These are phyloP conservation scores for Toxotes lorentzi DNA, from an alignment of 2,797 vertebrate species.

Conservation along the genomic window DNA sequence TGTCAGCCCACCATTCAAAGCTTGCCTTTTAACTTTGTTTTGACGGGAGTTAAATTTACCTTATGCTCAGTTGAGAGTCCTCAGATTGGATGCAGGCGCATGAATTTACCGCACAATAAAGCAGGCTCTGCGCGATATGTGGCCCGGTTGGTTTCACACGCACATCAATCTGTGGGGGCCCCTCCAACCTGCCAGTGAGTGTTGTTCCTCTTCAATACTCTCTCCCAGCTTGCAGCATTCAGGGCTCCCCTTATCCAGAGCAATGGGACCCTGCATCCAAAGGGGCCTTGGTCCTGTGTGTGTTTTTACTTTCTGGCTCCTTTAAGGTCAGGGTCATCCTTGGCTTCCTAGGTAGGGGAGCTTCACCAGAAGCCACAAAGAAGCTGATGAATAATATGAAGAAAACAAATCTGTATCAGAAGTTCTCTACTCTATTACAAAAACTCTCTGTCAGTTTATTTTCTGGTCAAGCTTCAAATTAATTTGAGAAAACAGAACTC, in stretches of 20 bases:
- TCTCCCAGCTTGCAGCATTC: constrained; percentile 46
- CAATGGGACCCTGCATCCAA: constrained; percentile 35
- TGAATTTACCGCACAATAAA: constrained; percentile 68
- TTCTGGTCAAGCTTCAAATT: not conserved
- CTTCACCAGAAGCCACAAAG: constrained; percentile 38
- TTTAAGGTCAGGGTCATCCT: not conserved
- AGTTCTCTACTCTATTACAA: not conserved
- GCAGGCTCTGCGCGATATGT: constrained; percentile 39
- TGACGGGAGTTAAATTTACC: constrained; percentile 60
- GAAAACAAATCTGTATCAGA: not conserved
- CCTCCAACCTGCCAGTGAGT: constrained; percentile 64
- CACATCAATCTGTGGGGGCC: constrained; percentile 72
- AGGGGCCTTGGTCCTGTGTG: constrained; percentile 32
- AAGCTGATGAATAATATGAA: not conserved
- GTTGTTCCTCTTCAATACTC: constrained; percentile 56
- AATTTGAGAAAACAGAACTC: not conserved
- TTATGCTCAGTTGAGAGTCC: constrained; percentile 39
- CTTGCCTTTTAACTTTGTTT: constrained; percentile 51
- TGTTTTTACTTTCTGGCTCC: constrained; percentile 21
- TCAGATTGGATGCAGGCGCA: constrained; percentile 34
- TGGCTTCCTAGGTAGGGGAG: constrained; percentile 11
- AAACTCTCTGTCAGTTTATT: not conserved
- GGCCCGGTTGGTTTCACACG: constrained; percentile 68
- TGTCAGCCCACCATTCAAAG: constrained; percentile 37
- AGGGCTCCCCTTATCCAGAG: constrained; percentile 44